A percentile compares a stretch with the other conserved stretches of the same genome.
These are phyloP conservation scores for Chymomyza amoena DNA, from an alignment of 2,888 invertebrate species.

Conservation along the genomic window DNA sequence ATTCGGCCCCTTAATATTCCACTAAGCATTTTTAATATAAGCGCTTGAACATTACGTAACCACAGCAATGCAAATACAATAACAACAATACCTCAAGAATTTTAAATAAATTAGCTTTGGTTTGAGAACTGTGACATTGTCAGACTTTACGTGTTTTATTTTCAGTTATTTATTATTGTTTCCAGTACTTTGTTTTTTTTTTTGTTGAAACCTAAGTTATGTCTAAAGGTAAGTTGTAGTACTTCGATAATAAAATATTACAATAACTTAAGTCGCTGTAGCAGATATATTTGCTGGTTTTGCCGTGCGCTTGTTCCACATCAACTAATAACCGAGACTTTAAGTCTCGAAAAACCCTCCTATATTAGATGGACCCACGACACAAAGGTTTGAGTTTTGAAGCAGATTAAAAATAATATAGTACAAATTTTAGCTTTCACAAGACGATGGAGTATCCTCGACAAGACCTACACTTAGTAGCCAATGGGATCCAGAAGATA, in stretches of 20 bases:
- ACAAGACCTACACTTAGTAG: no score
- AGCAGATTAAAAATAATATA: no score
- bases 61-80: neutral
- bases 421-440: no score
- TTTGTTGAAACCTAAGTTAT: neutral
- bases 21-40: neutral
- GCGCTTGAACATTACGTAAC: neutral
- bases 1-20: neutral
- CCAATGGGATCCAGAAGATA: no score
- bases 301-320: no score
- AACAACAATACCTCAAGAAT: neutral
- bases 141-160: neutral
- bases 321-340: no score
- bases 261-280: no score
- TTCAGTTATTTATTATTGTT: slow-evolving; percentile 4
- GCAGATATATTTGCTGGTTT: no score
- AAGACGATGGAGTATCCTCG: no score
- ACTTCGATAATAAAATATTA: neutral
- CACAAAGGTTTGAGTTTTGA: no score
- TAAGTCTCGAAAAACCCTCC: no score
- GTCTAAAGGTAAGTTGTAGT: neutral
- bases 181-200: neutral
- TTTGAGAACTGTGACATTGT: slow-evolving; percentile 7
- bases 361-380: no score
- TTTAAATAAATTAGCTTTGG: slow-evolving; percentile 18